phyloP scores from a whole-genome alignment of 2,113 vertebrate genomes.

The Grus americana region DNA sequence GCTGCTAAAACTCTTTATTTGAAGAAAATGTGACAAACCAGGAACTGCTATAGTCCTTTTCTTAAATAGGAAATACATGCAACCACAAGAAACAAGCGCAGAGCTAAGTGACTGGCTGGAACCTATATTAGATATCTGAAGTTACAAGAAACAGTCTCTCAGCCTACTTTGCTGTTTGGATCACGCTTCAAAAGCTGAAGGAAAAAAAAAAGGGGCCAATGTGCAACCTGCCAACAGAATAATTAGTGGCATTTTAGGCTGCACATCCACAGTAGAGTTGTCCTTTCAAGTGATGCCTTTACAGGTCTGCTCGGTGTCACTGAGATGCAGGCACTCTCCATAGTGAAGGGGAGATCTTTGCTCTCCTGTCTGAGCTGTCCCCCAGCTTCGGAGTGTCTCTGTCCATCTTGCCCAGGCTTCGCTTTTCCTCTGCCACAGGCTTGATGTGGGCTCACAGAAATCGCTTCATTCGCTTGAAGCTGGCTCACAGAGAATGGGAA shows the following conservation, averaged over 20 bases:
- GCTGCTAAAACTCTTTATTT: neutral
- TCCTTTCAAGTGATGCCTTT: neutral
- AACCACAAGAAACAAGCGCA: constrained; percentile 28
- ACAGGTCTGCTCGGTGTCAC: neutral
- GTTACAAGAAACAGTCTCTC: neutral
- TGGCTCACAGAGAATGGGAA: neutral
- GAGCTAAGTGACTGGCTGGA: neutral
- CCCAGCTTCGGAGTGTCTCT: neutral
- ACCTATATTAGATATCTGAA: neutral
- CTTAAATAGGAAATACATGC: constrained; percentile 57
- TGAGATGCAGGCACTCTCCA: neutral
- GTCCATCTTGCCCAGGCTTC: neutral
- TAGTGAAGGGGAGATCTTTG: neutral
- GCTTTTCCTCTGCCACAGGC: neutral
- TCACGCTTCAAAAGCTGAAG: neutral
- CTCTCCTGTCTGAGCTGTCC: neutral
- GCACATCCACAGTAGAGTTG: neutral
- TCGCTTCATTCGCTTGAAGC: neutral
- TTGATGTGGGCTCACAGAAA: neutral
- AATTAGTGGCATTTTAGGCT: neutral
- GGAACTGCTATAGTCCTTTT: constrained; percentile 42
- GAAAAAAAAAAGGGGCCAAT: neutral
- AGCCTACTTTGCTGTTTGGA: neutral
- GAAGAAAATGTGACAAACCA: constrained; percentile 45
- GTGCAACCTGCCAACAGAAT: neutral